Evolutionary conservation across 1,140 invertebrate genomes (phyloP).

Genomic region (Anoplophora glabripennis): DNA sequence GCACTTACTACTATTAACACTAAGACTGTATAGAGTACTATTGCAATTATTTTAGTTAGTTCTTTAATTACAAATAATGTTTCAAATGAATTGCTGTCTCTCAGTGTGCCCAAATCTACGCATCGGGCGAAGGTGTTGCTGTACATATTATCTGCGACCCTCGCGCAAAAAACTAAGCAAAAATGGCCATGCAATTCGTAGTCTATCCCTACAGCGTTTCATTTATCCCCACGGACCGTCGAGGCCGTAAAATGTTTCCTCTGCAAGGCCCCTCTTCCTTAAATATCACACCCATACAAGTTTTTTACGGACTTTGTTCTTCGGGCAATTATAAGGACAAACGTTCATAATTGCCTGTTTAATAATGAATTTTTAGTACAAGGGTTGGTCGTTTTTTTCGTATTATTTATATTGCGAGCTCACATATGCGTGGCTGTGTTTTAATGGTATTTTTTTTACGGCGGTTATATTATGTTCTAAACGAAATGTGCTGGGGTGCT

Average conservation of each 20-base stretch:
- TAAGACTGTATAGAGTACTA: no score
- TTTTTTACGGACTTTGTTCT: conserved; percentile 25
- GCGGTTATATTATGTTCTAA: no score
- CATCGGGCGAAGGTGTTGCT: conserved; percentile 21
- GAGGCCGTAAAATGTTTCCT: conserved; percentile 33
- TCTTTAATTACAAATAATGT: no score
- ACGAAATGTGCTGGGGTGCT: no score
- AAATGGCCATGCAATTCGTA: conserved; percentile 39
- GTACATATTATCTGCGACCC: conserved; percentile 37
- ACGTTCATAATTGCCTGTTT: conserved; percentile 2
- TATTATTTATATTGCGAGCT: no score
- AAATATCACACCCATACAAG: conserved; percentile 36
- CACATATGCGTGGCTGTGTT: no score
- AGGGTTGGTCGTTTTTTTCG: no score
- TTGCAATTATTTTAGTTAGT: no score
- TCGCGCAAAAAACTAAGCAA: conserved; percentile 37
- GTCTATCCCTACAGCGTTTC: conserved; percentile 37
- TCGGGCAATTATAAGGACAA: conserved; percentile 9
- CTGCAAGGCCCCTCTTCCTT: conserved; percentile 18
- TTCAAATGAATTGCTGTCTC: no score
- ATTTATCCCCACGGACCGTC: conserved; percentile 37
- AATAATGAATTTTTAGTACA: conserved; percentile 7
- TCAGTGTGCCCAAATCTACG: no score
- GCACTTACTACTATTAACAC: no score
- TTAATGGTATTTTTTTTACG: no score